Evolutionary conservation across 2,797 vertebrate species (phyloP).

Genomic region (Hypotaenidia okinawae): DNA sequence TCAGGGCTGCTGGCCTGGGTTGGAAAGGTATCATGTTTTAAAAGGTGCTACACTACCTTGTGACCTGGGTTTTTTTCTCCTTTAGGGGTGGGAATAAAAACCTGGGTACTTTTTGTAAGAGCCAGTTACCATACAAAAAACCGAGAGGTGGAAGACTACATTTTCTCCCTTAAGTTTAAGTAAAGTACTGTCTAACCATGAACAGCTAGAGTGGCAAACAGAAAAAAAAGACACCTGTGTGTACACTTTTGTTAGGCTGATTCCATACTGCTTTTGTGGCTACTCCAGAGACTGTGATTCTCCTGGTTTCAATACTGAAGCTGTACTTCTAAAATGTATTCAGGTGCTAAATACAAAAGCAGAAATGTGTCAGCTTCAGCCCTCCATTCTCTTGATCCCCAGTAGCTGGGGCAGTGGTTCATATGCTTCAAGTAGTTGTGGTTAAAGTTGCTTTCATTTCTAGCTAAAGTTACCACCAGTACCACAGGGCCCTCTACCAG

Average conservation of each 20-base stretch:
- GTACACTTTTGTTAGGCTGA: neutral
- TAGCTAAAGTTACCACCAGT: constrained; percentile 45
- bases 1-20: rapidly evolving
- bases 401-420: neutral
- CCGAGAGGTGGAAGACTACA: rapidly evolving
- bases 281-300: neutral
- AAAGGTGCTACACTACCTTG: neutral
- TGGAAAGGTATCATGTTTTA: neutral
- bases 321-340: neutral
- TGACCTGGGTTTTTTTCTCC: neutral
- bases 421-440: constrained; percentile 30
- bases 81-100: neutral
- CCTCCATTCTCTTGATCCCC: constrained; percentile 6
- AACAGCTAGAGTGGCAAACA: neutral
- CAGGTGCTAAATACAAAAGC: constrained; percentile 8
- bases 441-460: constrained; percentile 21
- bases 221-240: neutral
- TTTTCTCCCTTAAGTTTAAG: neutral
- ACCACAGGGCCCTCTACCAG: constrained; percentile 30
- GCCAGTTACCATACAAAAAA: neutral
- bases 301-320: neutral
- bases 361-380: constrained; percentile 21
- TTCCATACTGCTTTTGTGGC: neutral
- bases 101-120: neutral
- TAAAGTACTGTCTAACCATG: neutral